A percentile compares a stretch with the other conserved stretches of the same genome.
phyloP scores from a whole-genome alignment of 2,888 invertebrate species.

The Tipula unca region DNA sequence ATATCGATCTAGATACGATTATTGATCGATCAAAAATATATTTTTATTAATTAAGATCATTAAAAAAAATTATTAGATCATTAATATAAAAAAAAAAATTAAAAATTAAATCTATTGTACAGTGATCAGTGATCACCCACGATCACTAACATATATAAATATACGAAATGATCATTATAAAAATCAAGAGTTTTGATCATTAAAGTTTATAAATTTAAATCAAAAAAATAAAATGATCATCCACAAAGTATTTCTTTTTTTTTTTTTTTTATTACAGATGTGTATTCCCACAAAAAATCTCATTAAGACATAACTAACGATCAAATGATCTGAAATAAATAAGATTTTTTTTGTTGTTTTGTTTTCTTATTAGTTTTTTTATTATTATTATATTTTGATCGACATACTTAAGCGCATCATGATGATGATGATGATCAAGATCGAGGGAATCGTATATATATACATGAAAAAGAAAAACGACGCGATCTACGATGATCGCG shows the following conservation, averaged over 20 bases:
- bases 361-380: background rate
- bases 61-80: background rate
- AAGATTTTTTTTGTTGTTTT: background rate
- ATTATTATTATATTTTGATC: background rate
- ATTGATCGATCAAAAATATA: background rate
- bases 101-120: background rate
- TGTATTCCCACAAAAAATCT: constrained; percentile 1
- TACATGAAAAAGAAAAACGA: background rate
- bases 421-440: background rate
- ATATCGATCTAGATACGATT: background rate
- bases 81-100: too few species aligned
- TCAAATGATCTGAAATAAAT: constrained; percentile 8
- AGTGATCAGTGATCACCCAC: background rate
- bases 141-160: too few species aligned
- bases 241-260: background rate
- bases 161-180: background rate
- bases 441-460: background rate
- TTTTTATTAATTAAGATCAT: background rate
- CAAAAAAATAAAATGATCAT: background rate
- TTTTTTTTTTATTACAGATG: background rate
- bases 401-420: constrained; percentile 9
- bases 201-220: constrained; percentile 14
- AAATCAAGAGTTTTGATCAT: background rate
- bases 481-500: background rate
- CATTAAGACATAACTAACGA: constrained; percentile 8